Evolutionary conservation across 1,140 invertebrate species (phyloP), one percentile per base, ranked within the genome.

Genomic region (Spodoptera litura): DNA sequence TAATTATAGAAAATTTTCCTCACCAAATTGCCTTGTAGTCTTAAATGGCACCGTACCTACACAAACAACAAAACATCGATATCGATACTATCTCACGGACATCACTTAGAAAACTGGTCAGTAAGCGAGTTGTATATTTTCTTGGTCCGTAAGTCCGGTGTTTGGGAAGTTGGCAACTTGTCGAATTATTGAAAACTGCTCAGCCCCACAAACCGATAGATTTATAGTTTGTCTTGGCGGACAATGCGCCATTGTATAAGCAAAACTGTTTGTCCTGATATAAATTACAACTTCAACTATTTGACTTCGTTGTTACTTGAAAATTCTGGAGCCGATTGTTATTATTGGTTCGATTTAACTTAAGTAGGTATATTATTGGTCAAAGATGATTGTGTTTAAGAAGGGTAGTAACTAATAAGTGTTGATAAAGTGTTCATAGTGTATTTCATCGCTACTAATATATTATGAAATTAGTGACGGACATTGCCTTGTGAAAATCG

Each of bases 131-230:
- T 87, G 83, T 83, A 91, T 91, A 91, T 88, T 93, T 93, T 92
- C 91, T 93, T 93, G 83, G 88, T 71, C 88, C 88, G 86, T 94
- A 93, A 93, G 92, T 92, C 92, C 92, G 92, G 89, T 87, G 86
- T 92, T 89, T 87, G 84, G 83, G 83, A 87, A 92, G 88, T 91
- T 88, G 64, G 82, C 84, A 88, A 90, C 83, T 91, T 92, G 88
- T 89, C 87, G 89, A 92, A 92, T 92, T 91, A 92, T 92, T 90
- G 89, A 85, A 90, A 61, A 81, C 72, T 78, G 58, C 78, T 31
- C 49, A 72, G 31, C 53, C 53, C 58, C 35, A 58, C 83, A 88
- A 87, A 88, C 82, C 81, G 73, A 64, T 81, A 87, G 90, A 93
- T 92, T 91, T 88, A 89, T 89, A 92, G 91, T 92, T 93, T 93